phyloP scores from a whole-genome alignment of 2,888 invertebrate species.

The Mellilla xanthometata region DNA sequence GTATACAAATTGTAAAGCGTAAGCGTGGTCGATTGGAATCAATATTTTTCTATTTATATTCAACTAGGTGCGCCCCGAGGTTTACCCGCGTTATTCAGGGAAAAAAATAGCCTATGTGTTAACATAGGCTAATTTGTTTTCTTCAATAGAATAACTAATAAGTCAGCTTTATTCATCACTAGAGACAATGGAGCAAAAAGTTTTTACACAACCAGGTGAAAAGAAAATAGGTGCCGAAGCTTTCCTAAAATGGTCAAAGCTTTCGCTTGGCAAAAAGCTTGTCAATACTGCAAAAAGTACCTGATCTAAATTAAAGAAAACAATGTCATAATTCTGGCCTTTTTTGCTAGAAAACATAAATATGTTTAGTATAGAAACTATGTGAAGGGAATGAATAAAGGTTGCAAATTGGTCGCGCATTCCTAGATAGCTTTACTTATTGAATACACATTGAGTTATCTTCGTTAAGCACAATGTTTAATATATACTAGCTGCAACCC shows the following conservation, averaged over 20 bases:
- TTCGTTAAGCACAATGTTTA: no score
- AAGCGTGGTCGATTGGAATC: no score
- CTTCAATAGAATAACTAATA: no score
- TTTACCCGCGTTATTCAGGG: no score
- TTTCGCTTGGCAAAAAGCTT: constrained; percentile 16
- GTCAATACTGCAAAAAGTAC: constrained; percentile 21
- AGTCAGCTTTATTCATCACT: no score
- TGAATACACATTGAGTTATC: background rate
- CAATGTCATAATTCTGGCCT: constrained; percentile 38
- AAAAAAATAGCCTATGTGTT: no score
- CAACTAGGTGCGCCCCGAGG: no score
- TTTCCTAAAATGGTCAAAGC: constrained; percentile 1
- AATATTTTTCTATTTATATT: no score
- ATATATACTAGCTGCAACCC: no score
- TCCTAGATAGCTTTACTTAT: constrained; percentile 10
- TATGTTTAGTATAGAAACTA: constrained; percentile 54
- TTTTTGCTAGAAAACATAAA: constrained; percentile 44
- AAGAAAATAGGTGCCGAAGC: background rate
- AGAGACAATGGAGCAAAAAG: background rate
- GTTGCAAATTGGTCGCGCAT: constrained; percentile 37
- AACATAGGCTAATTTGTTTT: no score
- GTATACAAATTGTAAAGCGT: no score
- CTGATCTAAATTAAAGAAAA: constrained; percentile 32
- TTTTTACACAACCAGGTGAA: background rate
- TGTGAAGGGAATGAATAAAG: constrained; percentile 39